Percentiles rank a stretch among this genome's conserved stretches.
Evolutionary conservation across 2,888 invertebrate genomes (phyloP).

Genomic region (Deroplatys truncata): DNA sequence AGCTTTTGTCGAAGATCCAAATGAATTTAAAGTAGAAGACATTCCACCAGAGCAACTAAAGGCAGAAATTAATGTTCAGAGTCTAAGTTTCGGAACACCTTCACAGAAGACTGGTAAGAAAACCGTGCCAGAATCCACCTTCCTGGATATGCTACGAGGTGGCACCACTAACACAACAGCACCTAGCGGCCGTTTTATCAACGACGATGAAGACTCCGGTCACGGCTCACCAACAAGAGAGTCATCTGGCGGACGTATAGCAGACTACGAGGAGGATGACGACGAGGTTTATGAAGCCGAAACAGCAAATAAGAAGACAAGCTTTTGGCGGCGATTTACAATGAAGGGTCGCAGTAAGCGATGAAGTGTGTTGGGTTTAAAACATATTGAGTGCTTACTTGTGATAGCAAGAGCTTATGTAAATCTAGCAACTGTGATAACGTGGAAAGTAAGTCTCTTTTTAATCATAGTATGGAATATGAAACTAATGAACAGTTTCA

Average conservation of each 20-base stretch:
- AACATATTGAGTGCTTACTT: background rate
- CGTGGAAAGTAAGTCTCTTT: background rate
- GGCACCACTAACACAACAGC: conserved; percentile 43
- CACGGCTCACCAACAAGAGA: conserved; percentile 44
- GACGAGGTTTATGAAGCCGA: conserved; percentile 22
- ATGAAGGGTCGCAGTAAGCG: conserved; percentile 66
- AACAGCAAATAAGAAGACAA: conserved; percentile 32
- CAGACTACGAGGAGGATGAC: conserved; percentile 26
- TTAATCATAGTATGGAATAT: background rate
- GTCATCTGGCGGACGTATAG: conserved; percentile 21
- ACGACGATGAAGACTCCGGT: conserved; percentile 44
- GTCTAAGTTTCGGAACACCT: conserved; percentile 56
- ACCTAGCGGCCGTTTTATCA: conserved; percentile 31
- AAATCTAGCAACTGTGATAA: background rate
- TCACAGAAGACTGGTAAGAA: conserved; percentile 47
- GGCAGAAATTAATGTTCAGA: conserved; percentile 62
- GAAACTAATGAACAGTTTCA: no score
- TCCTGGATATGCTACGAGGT: conserved; percentile 64
- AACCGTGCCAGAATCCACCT: conserved; percentile 55
- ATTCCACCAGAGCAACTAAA: conserved; percentile 64
- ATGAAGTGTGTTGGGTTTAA: conserved; percentile 43
- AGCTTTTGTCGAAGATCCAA: conserved; percentile 64
- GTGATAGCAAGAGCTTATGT: background rate
- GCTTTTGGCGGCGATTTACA: conserved; percentile 57
- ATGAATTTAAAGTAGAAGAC: conserved; percentile 66